Conservation (phyloP, 1,140 invertebrate genomes). For the Philaenus spumarius region DNA sequence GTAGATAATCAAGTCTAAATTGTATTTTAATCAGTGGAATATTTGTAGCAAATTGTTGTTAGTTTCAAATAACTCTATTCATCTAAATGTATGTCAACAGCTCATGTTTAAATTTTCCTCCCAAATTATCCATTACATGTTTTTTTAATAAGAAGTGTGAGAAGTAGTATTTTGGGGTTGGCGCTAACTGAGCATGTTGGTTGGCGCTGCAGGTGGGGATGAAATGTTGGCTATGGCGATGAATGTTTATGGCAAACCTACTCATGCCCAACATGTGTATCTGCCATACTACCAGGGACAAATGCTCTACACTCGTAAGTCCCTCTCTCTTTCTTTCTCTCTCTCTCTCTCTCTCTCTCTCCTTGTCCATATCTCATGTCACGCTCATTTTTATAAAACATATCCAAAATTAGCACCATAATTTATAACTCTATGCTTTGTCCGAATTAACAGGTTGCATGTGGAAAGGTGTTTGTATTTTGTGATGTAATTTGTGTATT, state of each 20-base stretch:
- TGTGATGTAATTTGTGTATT: too few relatives aligned
- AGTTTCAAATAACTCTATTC: too few relatives aligned
- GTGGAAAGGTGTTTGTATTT: too few relatives aligned
- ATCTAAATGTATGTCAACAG: too few relatives aligned
- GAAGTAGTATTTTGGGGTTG: neutral
- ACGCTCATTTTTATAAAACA: neutral
- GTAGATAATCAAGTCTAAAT: too few relatives aligned
- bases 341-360: neutral
- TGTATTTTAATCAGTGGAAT: too few relatives aligned
- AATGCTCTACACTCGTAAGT: constrained; percentile 72
- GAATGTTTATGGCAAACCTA: constrained; percentile 58
- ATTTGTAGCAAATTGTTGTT: too few relatives aligned
- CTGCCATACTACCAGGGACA: constrained; percentile 71
- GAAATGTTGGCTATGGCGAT: constrained; percentile 58
- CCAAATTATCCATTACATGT: too few relatives aligned
- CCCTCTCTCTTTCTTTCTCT: constrained; percentile 30
- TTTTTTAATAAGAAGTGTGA: neutral
- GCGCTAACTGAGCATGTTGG: constrained; percentile 36
- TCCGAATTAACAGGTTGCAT: too few relatives aligned
- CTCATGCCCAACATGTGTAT: constrained; percentile 70
- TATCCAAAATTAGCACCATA: too few relatives aligned
- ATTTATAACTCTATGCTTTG: too few relatives aligned
- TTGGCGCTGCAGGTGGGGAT: constrained; percentile 48
- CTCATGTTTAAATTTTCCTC: too few relatives aligned
- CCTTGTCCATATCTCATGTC: neutral